These are phyloP conservation scores for Arenaria interpres DNA, from an alignment of 2,113 vertebrate genomes.

Conservation along the genomic window DNA sequence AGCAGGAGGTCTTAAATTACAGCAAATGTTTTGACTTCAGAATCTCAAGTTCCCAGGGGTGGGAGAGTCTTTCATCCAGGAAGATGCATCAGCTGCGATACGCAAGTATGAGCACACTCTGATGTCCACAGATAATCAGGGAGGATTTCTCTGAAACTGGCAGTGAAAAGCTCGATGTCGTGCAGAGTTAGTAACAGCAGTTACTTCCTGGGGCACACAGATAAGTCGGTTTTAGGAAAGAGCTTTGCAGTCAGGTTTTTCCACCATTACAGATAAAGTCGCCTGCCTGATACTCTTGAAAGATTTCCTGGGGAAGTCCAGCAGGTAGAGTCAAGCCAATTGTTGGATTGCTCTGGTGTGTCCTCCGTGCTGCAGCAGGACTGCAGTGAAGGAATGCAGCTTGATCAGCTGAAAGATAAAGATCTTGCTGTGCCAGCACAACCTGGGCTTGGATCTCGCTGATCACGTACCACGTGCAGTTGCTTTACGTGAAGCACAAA, in stretches of 20 bases:
- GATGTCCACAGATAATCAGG: not conserved
- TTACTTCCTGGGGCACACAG: no score
- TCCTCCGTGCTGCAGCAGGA: not conserved
- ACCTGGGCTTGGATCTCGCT: not conserved
- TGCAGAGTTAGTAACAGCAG: not conserved
- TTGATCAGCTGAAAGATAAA: not conserved
- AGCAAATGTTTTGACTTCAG: not conserved
- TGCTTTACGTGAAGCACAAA: not conserved
- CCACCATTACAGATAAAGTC: no score
- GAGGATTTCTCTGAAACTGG: not conserved
- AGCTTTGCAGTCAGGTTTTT: not conserved
- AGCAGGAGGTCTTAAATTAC: not conserved
- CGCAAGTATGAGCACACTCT: not conserved
- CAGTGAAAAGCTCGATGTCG: accelerated
- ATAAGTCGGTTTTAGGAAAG: not conserved
- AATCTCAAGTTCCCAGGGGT: not conserved
- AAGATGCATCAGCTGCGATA: not conserved
- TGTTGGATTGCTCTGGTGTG: no score
- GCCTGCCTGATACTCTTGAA: not conserved
- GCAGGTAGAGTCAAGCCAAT: not conserved
- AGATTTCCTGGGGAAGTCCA: not conserved
- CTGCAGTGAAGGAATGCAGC: not conserved
- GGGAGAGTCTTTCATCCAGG: not conserved
- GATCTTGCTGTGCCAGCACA: not conserved
- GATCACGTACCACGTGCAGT: accelerated